Base-by-base conservation (phyloP, 2,888 invertebrate species). In the Drosophila kuntzei region DNA sequence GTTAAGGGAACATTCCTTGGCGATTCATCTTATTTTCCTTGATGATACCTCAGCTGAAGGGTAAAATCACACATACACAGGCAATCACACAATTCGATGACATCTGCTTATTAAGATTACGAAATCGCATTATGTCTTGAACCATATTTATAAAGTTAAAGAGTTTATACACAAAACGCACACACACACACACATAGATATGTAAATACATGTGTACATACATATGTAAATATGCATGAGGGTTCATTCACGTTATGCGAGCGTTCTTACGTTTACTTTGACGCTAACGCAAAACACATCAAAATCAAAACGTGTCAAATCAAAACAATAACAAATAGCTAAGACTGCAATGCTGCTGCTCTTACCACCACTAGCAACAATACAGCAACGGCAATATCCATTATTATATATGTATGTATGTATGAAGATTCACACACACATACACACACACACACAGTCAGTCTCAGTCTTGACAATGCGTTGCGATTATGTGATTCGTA, bases 401-500 rank as follows among this genome's bases (percentile, higher is more conserved):
- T n/a, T n/a, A n/a, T 70, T 60, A 70, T 51, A 41, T 39, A 18
- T 46, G 50, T 44, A 49, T 46, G 43, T 43, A 44, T 55, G 27
- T 32, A 29, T 29, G 12, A 47, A 14, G 37, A n/a, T n/a, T n/a
- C n/a, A n/a, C n/a, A n/a, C 14, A 41, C 4, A 43, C 18, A 62
- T 25, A 60, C 34, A 34, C 12, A 50, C 18, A 37, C 4, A 25
- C 22, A 32, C 14, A 29, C 54, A 63, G 54, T 62, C 58, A 50
- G 60, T 50, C 66, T 59, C 68, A 71, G 75, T 79, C 88, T 83
- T 76, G 80, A 79, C 88, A 87, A 81, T 83, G 73, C 88, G 79
- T 77, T 68, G 82, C 82, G 90, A 89, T 89, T 87, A 87, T 79
- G 79, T 74, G 87, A 85, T 87, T 79, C 87, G 79, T 87, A 80